phyloP scores from a whole-genome alignment of 2,797 vertebrate genomes.

The Molossus molossus region DNA sequence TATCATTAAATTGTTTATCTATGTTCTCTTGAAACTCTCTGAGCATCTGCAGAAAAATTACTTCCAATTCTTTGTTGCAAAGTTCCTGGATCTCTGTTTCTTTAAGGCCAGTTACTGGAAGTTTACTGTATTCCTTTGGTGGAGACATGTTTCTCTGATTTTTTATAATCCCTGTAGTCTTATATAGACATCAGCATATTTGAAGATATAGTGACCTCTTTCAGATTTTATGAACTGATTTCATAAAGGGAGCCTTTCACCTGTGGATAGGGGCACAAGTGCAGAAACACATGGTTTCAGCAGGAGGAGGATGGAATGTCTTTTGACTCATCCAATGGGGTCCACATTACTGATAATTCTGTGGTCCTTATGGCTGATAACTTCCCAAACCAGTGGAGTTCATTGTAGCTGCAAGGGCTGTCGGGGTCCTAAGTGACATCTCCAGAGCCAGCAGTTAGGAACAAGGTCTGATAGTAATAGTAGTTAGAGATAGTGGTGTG shows the following conservation, averaged over 20 bases:
- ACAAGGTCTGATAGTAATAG: neutral
- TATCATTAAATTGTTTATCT: neutral
- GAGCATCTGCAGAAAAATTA: neutral
- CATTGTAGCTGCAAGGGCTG: neutral
- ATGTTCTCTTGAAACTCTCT: neutral
- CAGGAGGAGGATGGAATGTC: neutral
- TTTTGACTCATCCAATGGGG: neutral
- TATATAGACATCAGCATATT: neutral
- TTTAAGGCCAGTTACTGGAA: neutral
- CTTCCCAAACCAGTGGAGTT: no score
- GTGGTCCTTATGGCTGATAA: neutral
- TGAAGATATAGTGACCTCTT: neutral
- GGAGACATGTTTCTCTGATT: neutral
- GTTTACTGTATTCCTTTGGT: no score
- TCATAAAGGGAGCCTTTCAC: neutral
- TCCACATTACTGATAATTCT: neutral
- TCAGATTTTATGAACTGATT: neutral
- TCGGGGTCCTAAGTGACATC: neutral
- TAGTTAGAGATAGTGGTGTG: neutral
- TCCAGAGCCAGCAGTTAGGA: neutral
- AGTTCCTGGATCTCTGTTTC: neutral
- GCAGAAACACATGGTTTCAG: neutral
- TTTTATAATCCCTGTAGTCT: neutral
- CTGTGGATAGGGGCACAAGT: neutral
- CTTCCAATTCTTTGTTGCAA: neutral